A percentile compares a stretch with the other conserved stretches of the same genome.
Conservation (phyloP, 2,113 vertebrate genomes). For the Prunella himalayana region DNA sequence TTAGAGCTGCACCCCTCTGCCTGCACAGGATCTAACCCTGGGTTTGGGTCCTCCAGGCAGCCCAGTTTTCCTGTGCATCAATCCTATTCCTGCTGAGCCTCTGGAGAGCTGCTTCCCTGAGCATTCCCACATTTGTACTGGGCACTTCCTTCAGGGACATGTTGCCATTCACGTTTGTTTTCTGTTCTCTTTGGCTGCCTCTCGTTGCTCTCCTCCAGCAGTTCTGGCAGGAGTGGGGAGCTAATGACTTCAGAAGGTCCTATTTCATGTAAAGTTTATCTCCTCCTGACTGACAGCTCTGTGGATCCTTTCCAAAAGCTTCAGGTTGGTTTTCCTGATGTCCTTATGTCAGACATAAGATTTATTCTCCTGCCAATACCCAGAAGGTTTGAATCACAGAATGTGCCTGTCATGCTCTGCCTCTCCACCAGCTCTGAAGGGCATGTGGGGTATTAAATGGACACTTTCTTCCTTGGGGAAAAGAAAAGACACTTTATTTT, state of each 20-base stretch:
- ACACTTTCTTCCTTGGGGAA: not conserved
- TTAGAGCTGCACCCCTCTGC: not conserved
- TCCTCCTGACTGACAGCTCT: slow-evolving; percentile 43
- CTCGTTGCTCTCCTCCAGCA: slow-evolving; percentile 11
- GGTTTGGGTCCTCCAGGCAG: not conserved
- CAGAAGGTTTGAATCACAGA: slow-evolving; percentile 18
- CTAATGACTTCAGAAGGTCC: slow-evolving; percentile 20
- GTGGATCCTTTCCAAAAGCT: slow-evolving; percentile 45
- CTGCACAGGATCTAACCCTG: not conserved
- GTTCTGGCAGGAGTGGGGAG: slow-evolving; percentile 31
- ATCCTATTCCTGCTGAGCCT: not conserved
- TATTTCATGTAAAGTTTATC: slow-evolving; percentile 51
- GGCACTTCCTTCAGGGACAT: not conserved
- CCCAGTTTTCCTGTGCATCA: not conserved
- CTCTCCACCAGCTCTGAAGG: not conserved
- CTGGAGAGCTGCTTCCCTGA: not conserved
- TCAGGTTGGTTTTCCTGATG: slow-evolving; percentile 21
- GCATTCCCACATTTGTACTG: not conserved
- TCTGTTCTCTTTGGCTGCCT: slow-evolving; percentile 54
- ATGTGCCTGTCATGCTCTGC: not conserved
- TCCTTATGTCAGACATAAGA: slow-evolving; percentile 37
- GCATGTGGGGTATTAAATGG: not conserved
- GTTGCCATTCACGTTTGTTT: slow-evolving; percentile 33
- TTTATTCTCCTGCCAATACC: slow-evolving; percentile 46
- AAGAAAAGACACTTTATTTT: slow-evolving; percentile 16